Evolutionary conservation across 1,140 invertebrate genomes (phyloP), one percentile per base, ranked within the genome.

Genomic region (Muscidifurax raptorellus): DNA sequence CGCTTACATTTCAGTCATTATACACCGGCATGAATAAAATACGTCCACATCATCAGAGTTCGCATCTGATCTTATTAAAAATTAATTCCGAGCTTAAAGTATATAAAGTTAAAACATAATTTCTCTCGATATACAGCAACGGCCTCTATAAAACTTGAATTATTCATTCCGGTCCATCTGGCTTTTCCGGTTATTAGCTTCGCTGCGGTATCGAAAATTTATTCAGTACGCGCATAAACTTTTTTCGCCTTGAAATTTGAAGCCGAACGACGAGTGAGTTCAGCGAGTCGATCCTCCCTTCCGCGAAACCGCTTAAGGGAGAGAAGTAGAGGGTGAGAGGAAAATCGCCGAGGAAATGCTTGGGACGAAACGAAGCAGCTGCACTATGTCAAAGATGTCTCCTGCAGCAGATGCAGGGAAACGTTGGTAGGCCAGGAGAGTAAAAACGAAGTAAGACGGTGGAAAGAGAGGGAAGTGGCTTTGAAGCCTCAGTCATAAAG

Each of bases 361-460:
- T 64, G 47, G 64, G 28, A 28, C 66, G 36, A 80, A 78, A 80
- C 78, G 64, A 80, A 80, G 78, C 78, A 80, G 78, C 64, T 71
- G 78, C 66, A 80, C 66, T 80, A 80, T 80, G 64, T 80, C 66
- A 80, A 71, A 80, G 78, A 80, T 80, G 78, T 80, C 78, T 80
- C 44, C 18, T 80, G 80, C 69, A 82, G 69, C 59, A 30, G 30
- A 82, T 74, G 69, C 44, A 36, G 30, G 72, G 18, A 44, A 22
- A n/a, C n/a, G n/a, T n/a, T n/a, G 15, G 15, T 18, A 4, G 32
- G 36, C 32, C 4, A 7, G 36, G 36, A 0, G n/a, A 77, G 25
- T 28, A 13, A 52, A 52, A 52, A n/a, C n/a, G n/a, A n/a, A n/a
- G n/a, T n/a, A 25, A 77, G 27, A 28, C 0, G 47, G 44, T 59